Conservation (phyloP, 2,797 vertebrate genomes). For the Danio choprae region DNA sequence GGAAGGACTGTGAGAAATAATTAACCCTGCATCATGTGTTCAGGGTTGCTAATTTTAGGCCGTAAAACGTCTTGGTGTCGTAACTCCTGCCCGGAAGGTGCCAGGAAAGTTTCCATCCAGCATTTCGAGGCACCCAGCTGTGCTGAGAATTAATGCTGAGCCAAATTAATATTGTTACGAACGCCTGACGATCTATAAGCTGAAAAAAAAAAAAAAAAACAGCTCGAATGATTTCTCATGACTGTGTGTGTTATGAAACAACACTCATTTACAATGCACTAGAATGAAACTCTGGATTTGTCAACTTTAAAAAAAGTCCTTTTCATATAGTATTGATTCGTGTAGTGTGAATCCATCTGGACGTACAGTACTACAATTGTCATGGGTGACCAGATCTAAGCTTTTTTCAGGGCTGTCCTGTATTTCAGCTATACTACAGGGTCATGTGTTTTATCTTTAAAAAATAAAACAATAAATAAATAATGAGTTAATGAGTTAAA, state of each 20-base stretch:
- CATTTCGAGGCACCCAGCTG: conserved; percentile 23
- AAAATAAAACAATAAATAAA: too few relatives aligned
- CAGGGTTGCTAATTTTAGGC: conserved; percentile 59
- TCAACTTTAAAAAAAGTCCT: too few relatives aligned
- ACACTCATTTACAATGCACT: not conserved
- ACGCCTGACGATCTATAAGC: not conserved
- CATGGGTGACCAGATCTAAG: too few relatives aligned
- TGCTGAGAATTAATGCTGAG: not conserved
- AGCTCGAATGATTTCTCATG: not conserved
- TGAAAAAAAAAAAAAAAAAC: not conserved
- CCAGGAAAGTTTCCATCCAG: conserved; percentile 51
- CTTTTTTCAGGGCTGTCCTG: too few relatives aligned
- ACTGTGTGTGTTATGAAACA: not conserved
- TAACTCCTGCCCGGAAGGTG: conserved; percentile 44
- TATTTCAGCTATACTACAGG: too few relatives aligned
- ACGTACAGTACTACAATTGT: too few relatives aligned
- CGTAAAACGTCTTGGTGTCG: conserved; percentile 52
- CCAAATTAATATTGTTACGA: conserved; percentile 42
- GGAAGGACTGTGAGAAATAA: conserved; percentile 52
- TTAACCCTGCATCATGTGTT: conserved; percentile 57
- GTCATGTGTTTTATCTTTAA: too few relatives aligned
- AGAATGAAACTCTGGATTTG: too few relatives aligned
- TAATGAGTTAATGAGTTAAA: too few relatives aligned
- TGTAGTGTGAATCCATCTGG: too few relatives aligned
- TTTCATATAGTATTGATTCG: too few relatives aligned